A percentile compares a stretch with the other conserved stretches of the same genome.
Conservation (phyloP, 2,888 invertebrate species). For the Molorchus minor region DNA sequence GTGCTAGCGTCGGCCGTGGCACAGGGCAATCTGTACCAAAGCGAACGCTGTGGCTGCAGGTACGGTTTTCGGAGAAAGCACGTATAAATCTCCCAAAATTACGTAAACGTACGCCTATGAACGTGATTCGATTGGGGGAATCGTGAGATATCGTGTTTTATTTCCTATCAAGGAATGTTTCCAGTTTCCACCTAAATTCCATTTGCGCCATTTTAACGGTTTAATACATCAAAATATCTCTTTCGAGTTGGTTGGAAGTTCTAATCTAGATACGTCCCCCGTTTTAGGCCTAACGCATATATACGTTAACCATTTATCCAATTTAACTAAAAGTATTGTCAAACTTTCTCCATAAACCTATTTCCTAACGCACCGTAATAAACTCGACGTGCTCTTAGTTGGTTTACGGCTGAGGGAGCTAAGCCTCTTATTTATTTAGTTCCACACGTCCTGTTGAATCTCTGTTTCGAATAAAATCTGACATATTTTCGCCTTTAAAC, state of each 20-base stretch:
- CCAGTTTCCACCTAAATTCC: conserved; percentile 20
- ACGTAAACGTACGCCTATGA: conserved; percentile 1
- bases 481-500: too few relatives aligned
- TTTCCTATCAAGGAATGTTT: conserved; percentile 19
- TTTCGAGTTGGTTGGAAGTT: conserved; percentile 24
- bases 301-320: conserved; percentile 38
- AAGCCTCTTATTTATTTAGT: conserved; percentile 4
- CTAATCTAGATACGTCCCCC: conserved; percentile 35
- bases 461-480: too few relatives aligned
- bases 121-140: conserved; percentile 1
- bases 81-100: too few relatives aligned
- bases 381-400: conserved; percentile 3
- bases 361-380: conserved; percentile 1
- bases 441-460: too few relatives aligned
- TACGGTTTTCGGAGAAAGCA: too few relatives aligned
- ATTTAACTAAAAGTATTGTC: conserved; percentile 34
- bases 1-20: too few relatives aligned
- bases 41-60: too few relatives aligned
- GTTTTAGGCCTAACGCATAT: conserved; percentile 35
- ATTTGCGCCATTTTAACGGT: conserved; percentile 23
- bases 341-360: conserved; percentile 20
- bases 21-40: too few relatives aligned
- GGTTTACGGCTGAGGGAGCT: conserved; percentile 8
- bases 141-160: conserved; percentile 22
- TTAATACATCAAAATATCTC: conserved; percentile 23